These are phyloP conservation scores for Lycopodina hypogea DNA, from an alignment of 37 sponge, comb jelly and placozoan species.

Conservation along the genomic window DNA sequence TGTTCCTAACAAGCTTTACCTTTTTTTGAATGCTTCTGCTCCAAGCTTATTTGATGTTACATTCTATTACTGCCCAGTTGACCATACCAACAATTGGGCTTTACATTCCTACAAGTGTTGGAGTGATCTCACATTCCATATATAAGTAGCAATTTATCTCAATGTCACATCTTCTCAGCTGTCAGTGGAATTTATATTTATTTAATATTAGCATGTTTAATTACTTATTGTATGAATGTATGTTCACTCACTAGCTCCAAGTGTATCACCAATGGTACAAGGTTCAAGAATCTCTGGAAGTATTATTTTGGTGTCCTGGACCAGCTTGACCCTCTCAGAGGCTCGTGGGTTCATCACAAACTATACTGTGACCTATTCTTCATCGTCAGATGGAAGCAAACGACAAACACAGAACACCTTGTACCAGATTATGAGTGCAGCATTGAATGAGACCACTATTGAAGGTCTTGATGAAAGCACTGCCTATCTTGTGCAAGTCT, in stretches of 20 bases:
- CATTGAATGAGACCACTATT: background rate
- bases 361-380: background rate
- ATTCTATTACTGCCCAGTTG: too few species aligned
- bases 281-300: background rate
- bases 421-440: background rate
- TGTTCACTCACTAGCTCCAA: background rate
- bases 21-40: too few species aligned
- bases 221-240: background rate
- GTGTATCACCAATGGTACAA: background rate
- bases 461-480: background rate
- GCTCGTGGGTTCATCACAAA: background rate
- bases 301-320: background rate
- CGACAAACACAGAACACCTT: slow-evolving; percentile 5
- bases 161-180: too few species aligned
- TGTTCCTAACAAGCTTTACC: too few species aligned
- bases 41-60: too few species aligned
- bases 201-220: too few species aligned
- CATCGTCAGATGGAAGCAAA: background rate
- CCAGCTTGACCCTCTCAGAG: slow-evolving; percentile 13
- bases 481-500: slow-evolving; percentile 10
- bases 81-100: too few species aligned
- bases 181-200: too few species aligned
- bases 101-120: too few species aligned
- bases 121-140: too few species aligned
- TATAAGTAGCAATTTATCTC: too few species aligned